Evolutionary conservation across 2,888 invertebrate species (phyloP), one percentile per base, ranked within the genome.

Genomic region (Meiosimyza decipiens): DNA sequence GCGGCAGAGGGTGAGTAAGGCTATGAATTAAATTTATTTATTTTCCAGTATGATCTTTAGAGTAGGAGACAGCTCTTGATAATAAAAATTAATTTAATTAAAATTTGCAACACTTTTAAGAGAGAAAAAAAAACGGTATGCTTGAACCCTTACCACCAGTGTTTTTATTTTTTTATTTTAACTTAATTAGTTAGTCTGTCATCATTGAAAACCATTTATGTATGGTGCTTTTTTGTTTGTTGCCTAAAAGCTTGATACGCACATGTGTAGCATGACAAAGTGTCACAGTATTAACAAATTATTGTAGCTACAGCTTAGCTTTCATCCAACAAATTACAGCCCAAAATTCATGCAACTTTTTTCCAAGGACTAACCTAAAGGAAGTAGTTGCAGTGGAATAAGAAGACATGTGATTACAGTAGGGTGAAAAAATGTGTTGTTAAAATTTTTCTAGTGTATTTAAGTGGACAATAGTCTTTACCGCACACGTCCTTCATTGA

Each of bases 281-380:
- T 71, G 75, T 72, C 75, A 71, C 63, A 71, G 67, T 65, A 74
- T 75, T 75, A 74, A 71, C 75, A 75, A 75, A 75, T 75, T 75
- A 75, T 74, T 71, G 62, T 33, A 50, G 63, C 68, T 40, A 40
- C 7, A 40, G 40, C 72, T 74, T 68, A 55, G 60, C 74, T 74
- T 74, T 74, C 72, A 72, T 74, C 65, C 71, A 16, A 22, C 40
- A 40, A 52, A 63, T 63, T 40, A 22, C 54, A 68, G 68, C 33
- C 55, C 13, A 51, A 22, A 67, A 55, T 6, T 57, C 55, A 51
- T 15, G 18, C 49, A 59, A 1, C 9, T 40, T 40, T 40, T 40
- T 40, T 40, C 40, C 9, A 40, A 40, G 6, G 3, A 7, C 9
- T 9, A 1, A 1, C 40, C 9, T 40, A 40, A 40, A 40, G 40